Evolutionary conservation across 2,113 vertebrate genomes (phyloP).

Genomic region (Poeciliopsis retropinna): DNA sequence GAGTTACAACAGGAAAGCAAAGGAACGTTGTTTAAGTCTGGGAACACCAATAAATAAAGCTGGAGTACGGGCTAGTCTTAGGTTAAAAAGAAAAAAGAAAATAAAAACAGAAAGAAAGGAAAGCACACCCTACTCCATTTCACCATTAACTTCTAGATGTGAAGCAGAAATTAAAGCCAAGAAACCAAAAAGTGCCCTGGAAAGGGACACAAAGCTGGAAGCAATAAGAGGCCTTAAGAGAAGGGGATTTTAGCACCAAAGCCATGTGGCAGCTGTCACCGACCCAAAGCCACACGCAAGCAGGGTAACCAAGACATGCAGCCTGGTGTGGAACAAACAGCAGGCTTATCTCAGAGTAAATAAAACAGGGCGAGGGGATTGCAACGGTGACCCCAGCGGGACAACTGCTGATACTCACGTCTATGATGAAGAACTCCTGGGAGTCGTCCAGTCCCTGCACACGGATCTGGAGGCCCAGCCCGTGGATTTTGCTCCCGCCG

Average conservation of each 20-base stretch:
- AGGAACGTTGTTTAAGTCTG: conserved; percentile 4
- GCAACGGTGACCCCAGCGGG: background rate
- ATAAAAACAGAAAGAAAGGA: background rate
- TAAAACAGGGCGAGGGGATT: background rate
- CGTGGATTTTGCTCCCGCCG: conserved; percentile 56
- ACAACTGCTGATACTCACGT: conserved; percentile 80
- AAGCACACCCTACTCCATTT: too few relatives aligned
- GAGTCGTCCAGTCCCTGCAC: conserved; percentile 90
- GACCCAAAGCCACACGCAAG: conserved; percentile 38
- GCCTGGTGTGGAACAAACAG: conserved; percentile 40
- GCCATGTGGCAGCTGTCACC: conserved; percentile 77
- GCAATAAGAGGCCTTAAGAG: conserved; percentile 70
- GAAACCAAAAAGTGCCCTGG: conserved; percentile 32
- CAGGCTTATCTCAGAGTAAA: conserved; percentile 14
- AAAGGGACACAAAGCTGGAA: conserved; percentile 51
- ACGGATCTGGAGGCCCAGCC: conserved; percentile 75
- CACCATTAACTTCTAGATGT: background rate
- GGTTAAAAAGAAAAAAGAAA: background rate
- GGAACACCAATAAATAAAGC: background rate
- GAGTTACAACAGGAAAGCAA: conserved; percentile 26
- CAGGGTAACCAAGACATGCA: conserved; percentile 11
- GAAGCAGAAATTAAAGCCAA: conserved; percentile 36
- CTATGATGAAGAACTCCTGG: conserved; percentile 84
- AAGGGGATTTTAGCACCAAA: conserved; percentile 75
- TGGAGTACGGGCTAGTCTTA: background rate